Evolutionary conservation across 2,113 vertebrate genomes (phyloP).

Genomic region (Labeo rohita): DNA sequence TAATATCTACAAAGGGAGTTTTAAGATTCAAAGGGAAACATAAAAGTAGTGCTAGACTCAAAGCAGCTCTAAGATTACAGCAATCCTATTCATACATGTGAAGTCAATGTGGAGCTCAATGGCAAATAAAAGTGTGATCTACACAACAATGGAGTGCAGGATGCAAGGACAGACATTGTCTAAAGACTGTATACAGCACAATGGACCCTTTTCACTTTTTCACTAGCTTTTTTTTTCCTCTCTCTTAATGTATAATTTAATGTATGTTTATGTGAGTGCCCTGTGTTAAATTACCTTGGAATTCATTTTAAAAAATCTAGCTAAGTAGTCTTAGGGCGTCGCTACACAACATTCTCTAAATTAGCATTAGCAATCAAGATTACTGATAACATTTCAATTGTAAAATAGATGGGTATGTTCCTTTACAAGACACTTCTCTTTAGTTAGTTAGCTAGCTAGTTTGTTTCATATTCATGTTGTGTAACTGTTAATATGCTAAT

Average conservation of each 20-base stretch:
- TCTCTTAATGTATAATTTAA: not conserved
- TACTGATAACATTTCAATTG: not conserved
- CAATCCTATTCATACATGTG: conserved; percentile 21
- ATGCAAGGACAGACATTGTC: not conserved
- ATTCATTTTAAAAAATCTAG: not conserved
- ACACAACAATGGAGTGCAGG: not conserved
- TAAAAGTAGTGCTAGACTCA: conserved; percentile 11
- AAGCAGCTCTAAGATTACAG: conserved; percentile 18
- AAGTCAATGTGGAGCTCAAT: conserved; percentile 19
- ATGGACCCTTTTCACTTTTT: conserved; percentile 3
- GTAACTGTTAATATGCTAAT: not conserved
- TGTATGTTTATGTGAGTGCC: not conserved
- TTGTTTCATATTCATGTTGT: not conserved
- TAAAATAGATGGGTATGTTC: not conserved
- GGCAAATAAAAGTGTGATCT: conserved; percentile 12
- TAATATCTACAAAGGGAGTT: conserved; percentile 25
- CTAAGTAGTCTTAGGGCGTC: not conserved
- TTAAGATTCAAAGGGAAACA: conserved; percentile 24
- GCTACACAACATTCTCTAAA: not conserved
- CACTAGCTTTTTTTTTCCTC: not conserved
- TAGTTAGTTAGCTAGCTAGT: not conserved
- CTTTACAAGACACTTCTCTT: not conserved
- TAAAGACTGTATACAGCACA: not conserved
- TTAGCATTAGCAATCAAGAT: not conserved
- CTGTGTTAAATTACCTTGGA: not conserved